phyloP scores from a whole-genome alignment of 2,797 vertebrate species.

The Eulemur albifrons region DNA sequence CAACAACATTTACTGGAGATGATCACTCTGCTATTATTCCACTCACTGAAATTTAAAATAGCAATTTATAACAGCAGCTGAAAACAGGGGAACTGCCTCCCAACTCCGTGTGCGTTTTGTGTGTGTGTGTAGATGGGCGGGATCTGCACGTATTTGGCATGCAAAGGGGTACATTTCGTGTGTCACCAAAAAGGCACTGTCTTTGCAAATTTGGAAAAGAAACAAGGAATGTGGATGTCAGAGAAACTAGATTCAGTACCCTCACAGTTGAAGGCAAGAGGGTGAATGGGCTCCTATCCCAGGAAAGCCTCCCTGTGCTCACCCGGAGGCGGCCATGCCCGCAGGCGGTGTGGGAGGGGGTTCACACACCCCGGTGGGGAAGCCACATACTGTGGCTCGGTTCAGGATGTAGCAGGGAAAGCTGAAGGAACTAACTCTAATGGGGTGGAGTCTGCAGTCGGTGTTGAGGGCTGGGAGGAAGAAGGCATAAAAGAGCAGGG shows the following conservation, averaged over 20 bases:
- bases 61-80: constrained; percentile 77
- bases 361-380: not conserved
- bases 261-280: not conserved
- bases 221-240: constrained; percentile 28
- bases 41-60: constrained; percentile 83
- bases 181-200: constrained; percentile 62
- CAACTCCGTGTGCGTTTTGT: not conserved
- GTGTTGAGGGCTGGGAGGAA: not conserved
- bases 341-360: not conserved
- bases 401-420: not conserved
- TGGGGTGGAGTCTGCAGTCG: not conserved
- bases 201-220: constrained; percentile 53
- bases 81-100: constrained; percentile 67
- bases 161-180: constrained; percentile 34
- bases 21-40: constrained; percentile 83
- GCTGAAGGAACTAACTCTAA: not conserved
- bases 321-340: not conserved
- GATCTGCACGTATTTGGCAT: not conserved
- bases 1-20: constrained; percentile 82
- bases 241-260: not conserved
- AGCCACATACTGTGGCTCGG: not conserved
- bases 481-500: not conserved
- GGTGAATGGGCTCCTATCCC: not conserved
- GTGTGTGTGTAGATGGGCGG: not conserved
- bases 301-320: not conserved